Percentiles rank a stretch among this genome's conserved stretches.
Evolutionary conservation across 2,888 invertebrate genomes (phyloP).

Genomic region (Ormyrus pomaceus): DNA sequence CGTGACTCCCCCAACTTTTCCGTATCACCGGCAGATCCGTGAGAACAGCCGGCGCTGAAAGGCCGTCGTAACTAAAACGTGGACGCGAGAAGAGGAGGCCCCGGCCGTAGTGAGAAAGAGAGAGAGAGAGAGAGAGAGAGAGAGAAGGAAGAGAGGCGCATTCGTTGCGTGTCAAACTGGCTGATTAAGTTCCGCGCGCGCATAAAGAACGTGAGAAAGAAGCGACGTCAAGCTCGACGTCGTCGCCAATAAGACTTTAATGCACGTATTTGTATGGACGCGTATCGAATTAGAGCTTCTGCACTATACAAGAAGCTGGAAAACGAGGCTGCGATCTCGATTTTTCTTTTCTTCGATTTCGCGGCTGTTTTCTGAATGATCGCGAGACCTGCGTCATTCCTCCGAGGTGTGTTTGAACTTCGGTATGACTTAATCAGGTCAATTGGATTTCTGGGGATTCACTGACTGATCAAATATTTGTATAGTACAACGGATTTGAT

Average conservation of each 20-base stretch:
- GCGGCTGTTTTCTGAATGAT: no score
- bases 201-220: constrained; percentile 55
- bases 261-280: constrained; percentile 2
- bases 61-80: constrained; percentile 58
- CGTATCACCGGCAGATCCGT: constrained; percentile 49
- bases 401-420: no score
- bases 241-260: neutral
- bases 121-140: constrained; percentile 22
- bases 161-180: constrained; percentile 62
- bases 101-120: constrained; percentile 42
- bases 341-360: no score
- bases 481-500: no score
- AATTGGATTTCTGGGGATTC: no score
- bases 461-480: no score
- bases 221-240: neutral
- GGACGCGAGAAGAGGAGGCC: constrained; percentile 57
- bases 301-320: neutral
- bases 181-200: constrained; percentile 59
- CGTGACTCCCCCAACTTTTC: constrained; percentile 36
- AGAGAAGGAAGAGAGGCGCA: constrained; percentile 25
- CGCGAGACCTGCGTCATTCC: no score
- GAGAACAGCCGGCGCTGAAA: constrained; percentile 39
- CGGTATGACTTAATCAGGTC: no score
- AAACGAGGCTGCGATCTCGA: neutral
- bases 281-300: constrained; percentile 7